Evolutionary conservation across 1,140 invertebrate genomes (phyloP), one percentile per base, ranked within the genome.

Genomic region (Temnothorax curvispinosus): DNA sequence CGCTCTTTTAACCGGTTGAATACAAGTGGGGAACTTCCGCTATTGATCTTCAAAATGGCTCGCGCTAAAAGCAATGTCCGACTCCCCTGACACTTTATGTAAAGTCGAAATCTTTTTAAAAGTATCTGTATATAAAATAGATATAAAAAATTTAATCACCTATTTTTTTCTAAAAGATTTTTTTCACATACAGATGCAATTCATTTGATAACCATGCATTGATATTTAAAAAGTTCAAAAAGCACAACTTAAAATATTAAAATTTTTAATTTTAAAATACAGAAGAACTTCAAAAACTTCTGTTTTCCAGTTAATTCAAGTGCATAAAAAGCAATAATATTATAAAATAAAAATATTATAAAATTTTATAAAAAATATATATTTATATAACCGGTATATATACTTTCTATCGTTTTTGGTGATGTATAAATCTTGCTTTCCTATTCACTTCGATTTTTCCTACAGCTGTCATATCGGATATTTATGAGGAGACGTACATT

Each of bases 401-500:
- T 41, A 80, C 8, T 38, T 69, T 80, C 35, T 27, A 69, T 54
- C 35, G 52, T 38, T 1, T 72, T 21, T 44, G 3, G 4, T 21
- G 6, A 71, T 13, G 11, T 18, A 81, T 74, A 62, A 56, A 60
- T 82, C 38, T 58, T 44, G 41, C 27, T 82, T 58, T 21, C 62
- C 41, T 32, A 78, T 65, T 58, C 67, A 11, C 38, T 56, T 74
- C 80, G 41, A 82, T 74, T 47, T 82, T 82, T 60, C 21, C 27
- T 71, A 58, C 9, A 71, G 50, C 65, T 82, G 80, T 82, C 80
- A 58, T 74, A 72, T 82, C 67, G 80, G 80, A 74, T 82, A 82
- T 72, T 82, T 82, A 82, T 58, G 80, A 82, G 13, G 7, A 60
- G 18, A 56, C 52, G 38, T 82, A 74, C 6, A 41, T 74, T 60